A percentile compares a stretch with the other conserved stretches of the same genome.
These are phyloP conservation scores for Parazoanthus atlanticus DNA, from an alignment of 92 coral and sea anemone species.

Conservation along the genomic window DNA sequence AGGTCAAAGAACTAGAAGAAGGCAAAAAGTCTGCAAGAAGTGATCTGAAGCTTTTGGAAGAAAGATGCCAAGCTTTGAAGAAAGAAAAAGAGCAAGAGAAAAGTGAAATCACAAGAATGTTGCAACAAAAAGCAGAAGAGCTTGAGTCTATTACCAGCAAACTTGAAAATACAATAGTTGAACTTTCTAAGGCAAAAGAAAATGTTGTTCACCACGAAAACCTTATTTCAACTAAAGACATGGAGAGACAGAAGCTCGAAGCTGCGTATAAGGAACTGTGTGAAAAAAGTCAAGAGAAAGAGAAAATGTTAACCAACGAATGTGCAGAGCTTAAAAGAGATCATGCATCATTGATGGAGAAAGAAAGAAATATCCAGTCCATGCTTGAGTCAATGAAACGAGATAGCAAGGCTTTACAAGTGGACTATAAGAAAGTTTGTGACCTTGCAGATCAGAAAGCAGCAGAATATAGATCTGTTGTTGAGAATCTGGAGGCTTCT, in stretches of 20 bases:
- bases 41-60: slow-evolving; percentile 47
- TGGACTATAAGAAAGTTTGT: slow-evolving; percentile 83
- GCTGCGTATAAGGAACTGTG: slow-evolving; percentile 57
- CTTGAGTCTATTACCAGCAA: slow-evolving; percentile 35
- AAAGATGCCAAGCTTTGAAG: slow-evolving; percentile 48
- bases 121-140: slow-evolving; percentile 69
- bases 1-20: slow-evolving; percentile 52
- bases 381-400: slow-evolving; percentile 66
- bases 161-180: slow-evolving; percentile 58
- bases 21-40: slow-evolving; percentile 41
- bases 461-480: slow-evolving; percentile 69
- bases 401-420: slow-evolving; percentile 76
- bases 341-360: slow-evolving; percentile 53
- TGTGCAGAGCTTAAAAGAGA: slow-evolving; percentile 61
- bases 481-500: slow-evolving; percentile 72
- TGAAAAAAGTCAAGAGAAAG: slow-evolving; percentile 59
- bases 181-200: slow-evolving; percentile 61
- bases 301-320: slow-evolving; percentile 44
- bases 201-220: slow-evolving; percentile 67
- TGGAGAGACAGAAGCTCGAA: slow-evolving; percentile 58
- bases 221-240: slow-evolving; percentile 50
- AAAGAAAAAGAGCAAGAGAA: slow-evolving; percentile 60
- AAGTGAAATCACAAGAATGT: slow-evolving; percentile 48
- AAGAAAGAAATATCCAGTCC: slow-evolving; percentile 57
- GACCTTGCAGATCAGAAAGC: slow-evolving; percentile 84